Base-by-base conservation (phyloP, 2,113 vertebrate species). In the Cyrtonyx montezumae region DNA sequence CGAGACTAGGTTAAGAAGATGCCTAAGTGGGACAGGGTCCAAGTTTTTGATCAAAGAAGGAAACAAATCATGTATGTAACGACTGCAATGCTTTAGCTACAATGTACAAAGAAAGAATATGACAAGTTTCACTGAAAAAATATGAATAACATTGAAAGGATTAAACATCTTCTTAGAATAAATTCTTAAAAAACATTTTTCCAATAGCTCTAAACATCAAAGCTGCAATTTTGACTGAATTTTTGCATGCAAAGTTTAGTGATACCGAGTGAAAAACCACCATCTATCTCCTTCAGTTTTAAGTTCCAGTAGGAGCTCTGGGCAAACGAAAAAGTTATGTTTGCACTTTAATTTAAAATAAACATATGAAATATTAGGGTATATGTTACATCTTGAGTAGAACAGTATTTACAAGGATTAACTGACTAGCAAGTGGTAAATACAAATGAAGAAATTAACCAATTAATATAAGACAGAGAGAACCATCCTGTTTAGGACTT, bases 61-160 rank as follows among this genome's bases (percentile, higher is more conserved):
- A 97, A 99, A 99, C 84, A 99, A 98, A 96, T 99, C 99, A 23
- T 99, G 99, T 97, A 99, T 99, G 97, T 99, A 99, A 26, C 99
- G 99, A 97, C 99, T 99, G 95, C 99, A 99, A 93, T 99, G 99
- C 94, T 99, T 99, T 91, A 99, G 97, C 99, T 99, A 63, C 21
- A 93, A 96, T 90, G 87, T 8, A 45, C 58, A 94, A 87, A 88
- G 40, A 94, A 11, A 91, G 5, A 55, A 42, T 13, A 13, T 36
- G 77, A 77, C 14, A 58, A 20, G 34, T 45, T 3, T 20, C 42
- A 36, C 22, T 63, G 61, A 48, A 77, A 55, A 14, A 77, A 32
- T 30, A 56, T 0, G n/a, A 43, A 30, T 61, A 49, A 65, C 80
- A 69, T 20, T 28, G 26, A 28, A 87, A 28, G 45, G 65, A 55